Conservation (phyloP, 1,140 invertebrate species). For the Cephus cinctus region DNA sequence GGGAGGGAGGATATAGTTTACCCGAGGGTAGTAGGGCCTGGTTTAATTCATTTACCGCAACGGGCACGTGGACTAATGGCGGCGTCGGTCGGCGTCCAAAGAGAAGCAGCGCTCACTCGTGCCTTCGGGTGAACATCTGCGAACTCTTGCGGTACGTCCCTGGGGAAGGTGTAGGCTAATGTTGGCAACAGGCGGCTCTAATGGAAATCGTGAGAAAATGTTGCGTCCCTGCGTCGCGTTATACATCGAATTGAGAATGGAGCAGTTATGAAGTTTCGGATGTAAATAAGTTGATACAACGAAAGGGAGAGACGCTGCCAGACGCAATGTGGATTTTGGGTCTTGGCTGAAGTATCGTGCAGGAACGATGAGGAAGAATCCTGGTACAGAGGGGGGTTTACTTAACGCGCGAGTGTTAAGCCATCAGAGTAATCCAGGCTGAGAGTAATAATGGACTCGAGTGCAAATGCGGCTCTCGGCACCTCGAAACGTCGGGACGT, state of each 20-base stretch:
- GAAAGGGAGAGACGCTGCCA: too few species aligned
- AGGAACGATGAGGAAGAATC: background rate
- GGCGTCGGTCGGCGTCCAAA: background rate
- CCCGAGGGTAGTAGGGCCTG: too few species aligned
- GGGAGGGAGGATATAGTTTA: too few species aligned
- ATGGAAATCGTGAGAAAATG: conserved; percentile 7
- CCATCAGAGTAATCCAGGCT: background rate
- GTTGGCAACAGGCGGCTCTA: background rate
- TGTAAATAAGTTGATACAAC: too few species aligned
- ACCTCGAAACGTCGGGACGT: too few species aligned
- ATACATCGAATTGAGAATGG: too few species aligned
- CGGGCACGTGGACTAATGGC: conserved; percentile 18
- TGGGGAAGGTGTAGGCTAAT: conserved; percentile 14
- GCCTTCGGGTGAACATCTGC: conserved; percentile 38
- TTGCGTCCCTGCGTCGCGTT: too few species aligned
- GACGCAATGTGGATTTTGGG: background rate
- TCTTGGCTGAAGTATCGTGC: background rate
- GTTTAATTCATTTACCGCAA: conserved; percentile 35
- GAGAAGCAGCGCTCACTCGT: conserved; percentile 5
- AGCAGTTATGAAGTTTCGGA: too few species aligned
- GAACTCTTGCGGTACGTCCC: conserved; percentile 28
- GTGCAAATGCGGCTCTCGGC: background rate
- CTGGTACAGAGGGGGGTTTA: background rate
- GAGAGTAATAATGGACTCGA: background rate
- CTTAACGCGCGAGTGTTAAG: background rate